Percentiles rank a stretch among this genome's conserved stretches.
Evolutionary conservation across 2,797 vertebrate species (phyloP).

Genomic region (Anguilla anguilla): DNA sequence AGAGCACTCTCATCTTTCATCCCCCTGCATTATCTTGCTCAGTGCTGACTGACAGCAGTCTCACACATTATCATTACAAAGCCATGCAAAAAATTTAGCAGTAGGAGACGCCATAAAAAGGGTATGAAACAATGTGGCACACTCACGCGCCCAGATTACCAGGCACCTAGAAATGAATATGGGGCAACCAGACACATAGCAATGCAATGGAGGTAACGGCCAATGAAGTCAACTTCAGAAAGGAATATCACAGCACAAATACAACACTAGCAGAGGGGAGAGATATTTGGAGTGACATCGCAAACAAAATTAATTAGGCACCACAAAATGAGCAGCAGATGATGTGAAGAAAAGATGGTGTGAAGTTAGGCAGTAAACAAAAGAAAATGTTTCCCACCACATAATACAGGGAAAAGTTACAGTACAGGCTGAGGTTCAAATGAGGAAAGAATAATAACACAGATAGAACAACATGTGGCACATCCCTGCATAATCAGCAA

Average conservation of each 20-base stretch:
- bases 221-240: neutral
- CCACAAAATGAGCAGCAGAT: neutral
- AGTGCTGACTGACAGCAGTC: neutral
- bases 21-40: neutral
- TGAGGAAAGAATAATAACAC: neutral
- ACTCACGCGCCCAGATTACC: neutral
- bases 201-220: neutral
- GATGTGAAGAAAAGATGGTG: neutral
- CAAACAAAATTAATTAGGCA: neutral
- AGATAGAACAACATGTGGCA: neutral
- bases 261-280: neutral
- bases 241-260: neutral
- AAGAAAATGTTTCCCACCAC: neutral
- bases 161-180: neutral
- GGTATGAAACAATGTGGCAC: neutral
- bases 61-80: constrained; percentile 1
- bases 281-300: neutral
- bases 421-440: neutral
- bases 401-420: neutral
- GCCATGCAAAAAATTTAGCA: neutral
- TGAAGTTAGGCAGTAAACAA: neutral
- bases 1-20: constrained; percentile 3
- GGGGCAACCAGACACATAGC: neutral
- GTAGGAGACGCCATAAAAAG: neutral
- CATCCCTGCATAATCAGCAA: neutral